A percentile compares a stretch with the other conserved stretches of the same genome.
These are phyloP conservation scores for Perca fluviatilis DNA, from an alignment of 2,113 vertebrate genomes.

Conservation along the genomic window DNA sequence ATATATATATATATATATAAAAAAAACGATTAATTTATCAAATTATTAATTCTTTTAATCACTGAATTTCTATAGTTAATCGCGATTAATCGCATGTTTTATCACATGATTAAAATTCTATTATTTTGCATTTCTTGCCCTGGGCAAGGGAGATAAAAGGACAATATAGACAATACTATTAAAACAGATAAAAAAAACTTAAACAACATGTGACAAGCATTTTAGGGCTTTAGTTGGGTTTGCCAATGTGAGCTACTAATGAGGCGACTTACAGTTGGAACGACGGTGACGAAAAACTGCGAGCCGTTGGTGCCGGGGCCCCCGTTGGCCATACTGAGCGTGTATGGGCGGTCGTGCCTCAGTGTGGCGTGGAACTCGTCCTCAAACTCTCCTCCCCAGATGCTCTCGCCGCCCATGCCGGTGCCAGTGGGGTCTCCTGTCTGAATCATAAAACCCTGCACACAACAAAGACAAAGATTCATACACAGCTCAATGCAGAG, in stretches of 20 bases:
- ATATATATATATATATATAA: too few species aligned
- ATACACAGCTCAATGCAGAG: neutral
- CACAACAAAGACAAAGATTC: neutral
- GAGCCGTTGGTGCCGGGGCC: constrained; percentile 96
- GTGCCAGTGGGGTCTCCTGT: constrained; percentile 98
- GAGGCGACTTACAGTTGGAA: constrained; percentile 91
- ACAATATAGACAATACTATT: too few species aligned
- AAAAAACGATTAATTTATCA: too few species aligned
- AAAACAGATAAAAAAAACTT: too few species aligned
- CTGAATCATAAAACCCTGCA: constrained; percentile 98
- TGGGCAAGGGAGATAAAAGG: too few species aligned
- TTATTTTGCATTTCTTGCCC: too few species aligned
- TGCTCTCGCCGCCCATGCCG: constrained; percentile 98
- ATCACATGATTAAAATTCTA: too few species aligned
- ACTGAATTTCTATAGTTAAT: too few species aligned
- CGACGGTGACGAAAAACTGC: constrained; percentile 97
- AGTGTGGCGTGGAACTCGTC: constrained; percentile 98
- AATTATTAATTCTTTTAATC: too few species aligned
- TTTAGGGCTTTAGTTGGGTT: neutral
- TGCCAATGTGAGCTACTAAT: neutral
- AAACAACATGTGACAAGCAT: too few species aligned
- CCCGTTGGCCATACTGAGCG: constrained; percentile 97
- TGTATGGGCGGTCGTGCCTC: constrained; percentile 97
- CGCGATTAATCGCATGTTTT: too few species aligned
- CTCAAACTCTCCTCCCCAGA: constrained; percentile 99